Conservation (phyloP, 2,888 invertebrate genomes). For the Synergus gifuensis region DNA sequence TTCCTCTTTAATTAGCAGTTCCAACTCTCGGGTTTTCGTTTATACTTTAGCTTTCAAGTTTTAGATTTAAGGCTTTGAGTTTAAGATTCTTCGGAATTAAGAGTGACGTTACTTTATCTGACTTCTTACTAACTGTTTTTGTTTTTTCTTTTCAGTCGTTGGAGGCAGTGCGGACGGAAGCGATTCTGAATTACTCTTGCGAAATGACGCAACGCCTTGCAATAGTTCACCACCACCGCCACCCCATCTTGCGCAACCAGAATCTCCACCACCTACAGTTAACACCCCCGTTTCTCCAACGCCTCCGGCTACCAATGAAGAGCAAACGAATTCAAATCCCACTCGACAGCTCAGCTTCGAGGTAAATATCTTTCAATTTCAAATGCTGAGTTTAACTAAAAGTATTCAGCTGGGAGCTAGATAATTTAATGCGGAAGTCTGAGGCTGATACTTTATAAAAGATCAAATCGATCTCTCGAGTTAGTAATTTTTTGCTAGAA, state of each 20-base stretch:
- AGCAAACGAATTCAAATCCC: slow-evolving; percentile 64
- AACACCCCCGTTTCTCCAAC: slow-evolving; percentile 62
- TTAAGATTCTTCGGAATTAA: neutral
- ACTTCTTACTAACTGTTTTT: neutral
- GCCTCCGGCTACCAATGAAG: slow-evolving; percentile 67
- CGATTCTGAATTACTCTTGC: slow-evolving; percentile 73
- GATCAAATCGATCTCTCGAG: neutral
- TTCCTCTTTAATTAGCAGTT: neutral
- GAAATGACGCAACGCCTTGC: slow-evolving; percentile 68
- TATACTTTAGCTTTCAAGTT: neutral
- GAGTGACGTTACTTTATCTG: neutral
- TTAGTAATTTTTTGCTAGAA: neutral
- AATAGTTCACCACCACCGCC: slow-evolving; percentile 68
- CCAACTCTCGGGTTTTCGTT: neutral
- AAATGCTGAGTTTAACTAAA: slow-evolving; percentile 29
- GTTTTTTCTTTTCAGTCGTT: slow-evolving; percentile 66
- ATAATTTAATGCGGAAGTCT: slow-evolving; percentile 16
- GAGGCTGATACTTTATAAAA: neutral
- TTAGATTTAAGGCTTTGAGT: neutral
- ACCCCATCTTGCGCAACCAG: slow-evolving; percentile 62
- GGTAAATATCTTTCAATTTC: slow-evolving; percentile 64
- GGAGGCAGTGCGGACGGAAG: slow-evolving; percentile 73
- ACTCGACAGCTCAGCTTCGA: slow-evolving; percentile 78
- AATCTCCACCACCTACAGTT: slow-evolving; percentile 61
- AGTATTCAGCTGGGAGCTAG: neutral